Conservation (phyloP, 2,888 invertebrate species). For the Caradrina clavipalpis region DNA sequence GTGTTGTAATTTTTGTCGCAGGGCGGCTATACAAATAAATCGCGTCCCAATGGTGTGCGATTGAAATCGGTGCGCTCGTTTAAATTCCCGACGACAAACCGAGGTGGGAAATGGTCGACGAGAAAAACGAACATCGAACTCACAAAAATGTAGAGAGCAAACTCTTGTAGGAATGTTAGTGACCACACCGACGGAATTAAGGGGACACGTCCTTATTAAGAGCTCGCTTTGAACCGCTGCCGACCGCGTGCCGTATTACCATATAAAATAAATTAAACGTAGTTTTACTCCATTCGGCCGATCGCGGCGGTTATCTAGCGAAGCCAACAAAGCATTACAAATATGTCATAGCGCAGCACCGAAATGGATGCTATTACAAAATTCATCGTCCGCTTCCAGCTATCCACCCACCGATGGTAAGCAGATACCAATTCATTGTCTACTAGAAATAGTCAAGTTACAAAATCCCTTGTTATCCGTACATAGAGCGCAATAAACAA, state of each 20-base stretch:
- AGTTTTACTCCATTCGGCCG: slow-evolving; percentile 65
- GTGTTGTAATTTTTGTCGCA: slow-evolving; percentile 75
- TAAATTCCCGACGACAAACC: slow-evolving; percentile 82
- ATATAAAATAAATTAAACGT: slow-evolving; percentile 80
- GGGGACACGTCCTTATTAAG: slow-evolving; percentile 84
- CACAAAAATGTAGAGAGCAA: slow-evolving; percentile 86
- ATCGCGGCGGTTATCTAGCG: slow-evolving; percentile 56
- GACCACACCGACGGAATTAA: slow-evolving; percentile 79
- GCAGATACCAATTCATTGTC: slow-evolving; percentile 77
- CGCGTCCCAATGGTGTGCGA: slow-evolving; percentile 68
- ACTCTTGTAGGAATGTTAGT: slow-evolving; percentile 86
- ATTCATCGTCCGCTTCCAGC: slow-evolving; percentile 66
- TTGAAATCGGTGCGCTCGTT: slow-evolving; percentile 82
- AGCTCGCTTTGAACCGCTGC: slow-evolving; percentile 78
- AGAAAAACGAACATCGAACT: slow-evolving; percentile 81
- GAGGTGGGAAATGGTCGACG: slow-evolving; percentile 84
- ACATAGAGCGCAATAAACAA: slow-evolving; percentile 78
- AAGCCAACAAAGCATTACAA: slow-evolving; percentile 63
- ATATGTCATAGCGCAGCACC: slow-evolving; percentile 63
- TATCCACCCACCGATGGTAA: slow-evolving; percentile 71
- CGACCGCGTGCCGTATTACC: slow-evolving; percentile 78
- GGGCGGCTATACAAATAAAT: slow-evolving; percentile 71
- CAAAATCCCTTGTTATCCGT: slow-evolving; percentile 82
- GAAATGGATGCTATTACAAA: slow-evolving; percentile 71
- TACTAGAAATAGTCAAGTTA: slow-evolving; percentile 80